These are phyloP conservation scores for Euura lappo DNA, from an alignment of 1,140 invertebrate species.

Conservation along the genomic window DNA sequence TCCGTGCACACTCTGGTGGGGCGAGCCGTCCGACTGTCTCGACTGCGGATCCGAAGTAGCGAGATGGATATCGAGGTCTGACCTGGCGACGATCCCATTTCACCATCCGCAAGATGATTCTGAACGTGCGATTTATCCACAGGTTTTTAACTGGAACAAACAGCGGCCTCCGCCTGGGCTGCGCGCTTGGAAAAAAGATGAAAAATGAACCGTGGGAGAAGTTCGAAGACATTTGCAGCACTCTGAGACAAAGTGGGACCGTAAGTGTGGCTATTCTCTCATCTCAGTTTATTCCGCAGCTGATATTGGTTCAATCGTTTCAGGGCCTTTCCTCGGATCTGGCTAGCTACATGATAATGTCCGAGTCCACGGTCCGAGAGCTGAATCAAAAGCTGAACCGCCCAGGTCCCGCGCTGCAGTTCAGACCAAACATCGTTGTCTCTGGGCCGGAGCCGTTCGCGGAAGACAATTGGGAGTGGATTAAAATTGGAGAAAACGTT, in stretches of 20 bases:
- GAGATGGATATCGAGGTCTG: slow-evolving; percentile 51
- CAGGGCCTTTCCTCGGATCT: slow-evolving; percentile 58
- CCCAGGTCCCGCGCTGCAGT: slow-evolving; percentile 47
- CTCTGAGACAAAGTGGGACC: slow-evolving; percentile 40
- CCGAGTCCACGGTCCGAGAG: slow-evolving; percentile 50
- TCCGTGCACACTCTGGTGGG: slow-evolving; percentile 44
- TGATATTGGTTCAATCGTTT: slow-evolving; percentile 12
- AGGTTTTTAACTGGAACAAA: slow-evolving; percentile 45
- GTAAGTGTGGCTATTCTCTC: slow-evolving; percentile 25
- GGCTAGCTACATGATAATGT: slow-evolving; percentile 57
- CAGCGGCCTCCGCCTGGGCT: slow-evolving; percentile 40
- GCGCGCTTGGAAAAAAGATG: slow-evolving; percentile 16
- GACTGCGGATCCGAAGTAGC: slow-evolving; percentile 53
- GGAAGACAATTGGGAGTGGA: slow-evolving; percentile 62
- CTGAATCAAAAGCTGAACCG: slow-evolving; percentile 49
- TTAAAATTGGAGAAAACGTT: slow-evolving; percentile 52
- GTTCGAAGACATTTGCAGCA: slow-evolving; percentile 37
- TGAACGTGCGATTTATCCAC: slow-evolving; percentile 14
- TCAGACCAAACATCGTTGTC: slow-evolving; percentile 61
- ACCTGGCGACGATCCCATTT: too few relatives aligned
- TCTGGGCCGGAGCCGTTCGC: slow-evolving; percentile 49
- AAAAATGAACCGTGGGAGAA: slow-evolving; percentile 35
- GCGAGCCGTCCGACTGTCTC: slow-evolving; percentile 43
- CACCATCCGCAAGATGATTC: not conserved
- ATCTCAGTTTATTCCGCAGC: not conserved